Conservation (phyloP, 92 coral and sea anemone genomes). For the Meandrina meandrites region DNA sequence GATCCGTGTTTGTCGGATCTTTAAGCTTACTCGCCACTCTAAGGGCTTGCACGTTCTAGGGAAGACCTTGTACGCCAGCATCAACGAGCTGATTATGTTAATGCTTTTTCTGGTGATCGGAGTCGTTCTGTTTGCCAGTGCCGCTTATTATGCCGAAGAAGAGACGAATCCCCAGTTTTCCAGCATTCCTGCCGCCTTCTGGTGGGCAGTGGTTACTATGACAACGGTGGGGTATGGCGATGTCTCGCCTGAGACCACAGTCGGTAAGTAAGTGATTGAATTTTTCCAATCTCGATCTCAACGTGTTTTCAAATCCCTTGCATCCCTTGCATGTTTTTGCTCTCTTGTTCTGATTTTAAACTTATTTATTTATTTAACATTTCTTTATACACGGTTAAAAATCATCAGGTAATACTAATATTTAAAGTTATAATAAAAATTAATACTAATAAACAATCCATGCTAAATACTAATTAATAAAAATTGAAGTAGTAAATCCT, state of each 20-base stretch:
- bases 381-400: too few species aligned
- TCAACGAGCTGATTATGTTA: constrained; percentile 91
- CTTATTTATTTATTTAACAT: too few species aligned
- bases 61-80: constrained; percentile 86
- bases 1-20: constrained; percentile 90
- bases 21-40: constrained; percentile 96
- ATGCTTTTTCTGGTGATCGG: constrained; percentile 91
- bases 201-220: constrained; percentile 99
- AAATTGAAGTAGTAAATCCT: too few species aligned
- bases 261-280: constrained; percentile 68
- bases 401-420: too few species aligned
- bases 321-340: neutral
- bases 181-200: constrained; percentile 94
- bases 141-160: constrained; percentile 90
- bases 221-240: constrained; percentile 99
- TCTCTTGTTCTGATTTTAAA: neutral
- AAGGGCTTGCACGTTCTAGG: constrained; percentile 91
- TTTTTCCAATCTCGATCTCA: neutral
- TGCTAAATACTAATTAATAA: too few species aligned
- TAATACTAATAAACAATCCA: too few species aligned
- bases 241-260: constrained; percentile 63
- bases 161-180: constrained; percentile 45
- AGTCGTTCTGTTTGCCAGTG: constrained; percentile 90
- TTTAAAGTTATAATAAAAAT: too few species aligned
- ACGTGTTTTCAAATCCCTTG: neutral